Evolutionary conservation across 2,888 invertebrate genomes (phyloP), one percentile per base, ranked within the genome.

Genomic region (Lasius fuliginosus): DNA sequence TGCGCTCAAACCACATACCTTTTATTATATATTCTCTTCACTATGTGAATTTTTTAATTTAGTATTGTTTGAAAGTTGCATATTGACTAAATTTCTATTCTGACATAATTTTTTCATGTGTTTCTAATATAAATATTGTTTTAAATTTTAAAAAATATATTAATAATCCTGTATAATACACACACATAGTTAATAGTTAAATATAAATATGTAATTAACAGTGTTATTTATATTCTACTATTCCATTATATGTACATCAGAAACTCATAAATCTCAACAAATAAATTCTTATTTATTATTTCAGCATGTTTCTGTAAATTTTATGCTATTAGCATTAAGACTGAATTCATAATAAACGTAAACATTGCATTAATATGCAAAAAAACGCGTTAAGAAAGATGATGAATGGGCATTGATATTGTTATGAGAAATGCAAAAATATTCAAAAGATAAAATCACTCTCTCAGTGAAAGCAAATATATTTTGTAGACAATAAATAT

Each of bases 401-500:
- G 36, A 76, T 65, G 27, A 65, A 76, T 76, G 64, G 11, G 8
- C 15, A 2, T n/a, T 53, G 36, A 18, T 67, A 65, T 53, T 76
- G 9, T 76, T 27, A n/a, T 0, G 3, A 49, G 12, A 65, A 18
- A 36, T 76, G 18, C 27, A 18, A 12, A 23, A 36, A 65, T 53
- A 53, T 76, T 36, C 53, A 67, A 67, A 36, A 76, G 18, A 67
- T 53, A 46, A 67, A 76, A 67, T 49, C 4, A 18, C 1, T 49
- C 49, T 33, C 36, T 46, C 18, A 3, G 12, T 9, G 65, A 53
- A 67, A 53, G 18, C 36, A 76, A 76, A 76, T 76, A 53, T 27
- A 53, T 27, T 12, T 65, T 53, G 53, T 36, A 36, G 49, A 76
- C 36, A 65, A 67, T 76, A 65, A 67, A 76, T 65, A 65, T 76